A percentile compares a stretch with the other conserved stretches of the same genome.
These are phyloP conservation scores for Aleadryas rufinucha DNA, from an alignment of 2,113 vertebrate species.

Conservation along the genomic window DNA sequence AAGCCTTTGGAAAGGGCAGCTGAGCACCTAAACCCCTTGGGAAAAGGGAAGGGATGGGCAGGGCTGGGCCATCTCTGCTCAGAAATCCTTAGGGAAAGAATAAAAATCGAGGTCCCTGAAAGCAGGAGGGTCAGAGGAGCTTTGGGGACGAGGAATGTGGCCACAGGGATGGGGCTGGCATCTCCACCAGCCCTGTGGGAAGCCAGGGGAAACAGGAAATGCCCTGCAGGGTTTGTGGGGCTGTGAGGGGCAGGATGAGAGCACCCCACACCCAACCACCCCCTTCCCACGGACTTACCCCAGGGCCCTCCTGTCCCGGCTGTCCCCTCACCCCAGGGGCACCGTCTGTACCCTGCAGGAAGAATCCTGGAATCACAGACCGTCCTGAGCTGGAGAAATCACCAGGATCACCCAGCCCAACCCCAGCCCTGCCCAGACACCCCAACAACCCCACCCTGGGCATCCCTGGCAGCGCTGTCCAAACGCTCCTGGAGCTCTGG, in stretches of 20 bases:
- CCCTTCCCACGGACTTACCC: slow-evolving; percentile 61
- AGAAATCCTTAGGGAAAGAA: neutral
- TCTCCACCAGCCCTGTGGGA: fast-evolving
- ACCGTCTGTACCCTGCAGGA: slow-evolving; percentile 75
- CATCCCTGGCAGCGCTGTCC: neutral
- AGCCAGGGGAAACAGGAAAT: neutral
- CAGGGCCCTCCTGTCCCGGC: slow-evolving; percentile 77
- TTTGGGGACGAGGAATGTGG: neutral
- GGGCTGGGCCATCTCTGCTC: neutral
- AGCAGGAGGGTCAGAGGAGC: neutral
- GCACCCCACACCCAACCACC: neutral
- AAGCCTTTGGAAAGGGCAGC: neutral
- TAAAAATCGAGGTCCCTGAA: neutral
- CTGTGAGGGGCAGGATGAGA: neutral
- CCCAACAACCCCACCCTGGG: neutral
- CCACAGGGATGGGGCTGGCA: fast-evolving
- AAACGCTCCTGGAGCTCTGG: neutral
- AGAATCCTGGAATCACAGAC: neutral
- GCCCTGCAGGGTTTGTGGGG: neutral
- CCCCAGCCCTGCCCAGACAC: neutral
- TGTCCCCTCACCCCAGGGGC: slow-evolving; percentile 75
- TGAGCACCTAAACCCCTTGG: neutral
- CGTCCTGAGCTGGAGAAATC: neutral
- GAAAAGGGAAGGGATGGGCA: neutral
- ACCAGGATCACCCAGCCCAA: fast-evolving